Conservation (phyloP, 2,113 vertebrate species). For the Dromas ardeola region DNA sequence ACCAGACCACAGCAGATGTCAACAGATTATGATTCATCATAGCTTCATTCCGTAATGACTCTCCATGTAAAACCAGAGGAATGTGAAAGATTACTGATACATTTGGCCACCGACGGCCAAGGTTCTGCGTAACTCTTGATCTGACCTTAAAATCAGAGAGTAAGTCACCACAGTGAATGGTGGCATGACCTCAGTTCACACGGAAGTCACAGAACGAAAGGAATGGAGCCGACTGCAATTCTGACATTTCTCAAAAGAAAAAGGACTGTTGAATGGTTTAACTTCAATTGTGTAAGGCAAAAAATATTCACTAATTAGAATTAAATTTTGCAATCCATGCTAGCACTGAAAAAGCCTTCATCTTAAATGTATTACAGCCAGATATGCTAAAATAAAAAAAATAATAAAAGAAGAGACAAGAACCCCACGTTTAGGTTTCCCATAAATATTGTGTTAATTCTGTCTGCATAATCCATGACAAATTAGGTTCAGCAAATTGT, state of each 20-base stretch:
- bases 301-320: constrained; percentile 7
- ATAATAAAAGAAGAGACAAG: background rate
- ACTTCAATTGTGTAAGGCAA: background rate
- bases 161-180: background rate
- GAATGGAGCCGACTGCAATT: background rate
- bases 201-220: background rate
- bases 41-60: background rate
- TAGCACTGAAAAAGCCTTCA: background rate
- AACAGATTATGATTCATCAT: background rate
- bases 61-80: background rate
- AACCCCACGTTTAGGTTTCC: background rate
- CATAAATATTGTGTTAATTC: background rate
- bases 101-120: background rate
- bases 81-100: background rate
- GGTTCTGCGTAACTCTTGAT: background rate
- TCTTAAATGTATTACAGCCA: background rate
- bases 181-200: background rate
- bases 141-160: background rate
- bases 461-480: background rate
- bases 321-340: background rate
- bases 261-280: background rate
- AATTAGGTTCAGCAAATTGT: background rate
- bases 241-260: background rate
- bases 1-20: background rate
- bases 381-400: background rate